A percentile compares a stretch with the other conserved stretches of the same genome.
Evolutionary conservation across 2,797 vertebrate species (phyloP).

Genomic region (Avahi laniger): DNA sequence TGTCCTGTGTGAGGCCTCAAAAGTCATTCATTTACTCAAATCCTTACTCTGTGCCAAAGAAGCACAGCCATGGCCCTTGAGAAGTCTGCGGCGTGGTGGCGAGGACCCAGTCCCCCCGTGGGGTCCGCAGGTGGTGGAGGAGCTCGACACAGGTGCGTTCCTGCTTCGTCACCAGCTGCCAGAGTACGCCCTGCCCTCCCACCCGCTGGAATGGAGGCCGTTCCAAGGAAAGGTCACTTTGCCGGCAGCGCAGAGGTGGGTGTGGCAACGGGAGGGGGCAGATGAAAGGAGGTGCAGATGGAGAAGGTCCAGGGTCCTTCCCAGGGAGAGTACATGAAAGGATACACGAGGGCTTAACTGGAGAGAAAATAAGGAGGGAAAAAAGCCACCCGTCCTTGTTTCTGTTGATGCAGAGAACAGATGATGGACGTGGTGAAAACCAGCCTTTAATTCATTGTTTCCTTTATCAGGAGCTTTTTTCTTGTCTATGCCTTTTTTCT

Average conservation of each 20-base stretch:
- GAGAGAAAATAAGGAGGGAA: background rate
- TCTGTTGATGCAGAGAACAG: background rate
- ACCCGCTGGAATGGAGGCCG: background rate
- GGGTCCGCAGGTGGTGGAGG: background rate
- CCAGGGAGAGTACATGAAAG: background rate
- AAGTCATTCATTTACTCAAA: background rate
- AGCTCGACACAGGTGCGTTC: background rate
- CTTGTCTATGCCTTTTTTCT: background rate
- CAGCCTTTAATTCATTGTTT: background rate
- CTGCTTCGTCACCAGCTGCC: background rate
- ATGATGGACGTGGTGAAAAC: fast-evolving
- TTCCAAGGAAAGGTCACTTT: conserved; percentile 4
- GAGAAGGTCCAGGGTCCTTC: conserved; percentile 13
- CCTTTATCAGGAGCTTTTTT: background rate
- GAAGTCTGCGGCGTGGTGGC: too few species aligned
- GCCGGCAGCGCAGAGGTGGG: background rate
- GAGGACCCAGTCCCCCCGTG: background rate
- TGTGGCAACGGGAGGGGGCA: background rate
- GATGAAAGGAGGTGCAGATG: background rate
- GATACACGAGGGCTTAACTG: background rate
- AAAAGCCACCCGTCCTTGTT: background rate
- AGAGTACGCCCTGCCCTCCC: background rate
- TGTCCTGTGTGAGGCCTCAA: background rate
- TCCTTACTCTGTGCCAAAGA: background rate
- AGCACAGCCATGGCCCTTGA: background rate